Conservation (phyloP, 1,140 invertebrate genomes). For the Chrysopa pallens region DNA sequence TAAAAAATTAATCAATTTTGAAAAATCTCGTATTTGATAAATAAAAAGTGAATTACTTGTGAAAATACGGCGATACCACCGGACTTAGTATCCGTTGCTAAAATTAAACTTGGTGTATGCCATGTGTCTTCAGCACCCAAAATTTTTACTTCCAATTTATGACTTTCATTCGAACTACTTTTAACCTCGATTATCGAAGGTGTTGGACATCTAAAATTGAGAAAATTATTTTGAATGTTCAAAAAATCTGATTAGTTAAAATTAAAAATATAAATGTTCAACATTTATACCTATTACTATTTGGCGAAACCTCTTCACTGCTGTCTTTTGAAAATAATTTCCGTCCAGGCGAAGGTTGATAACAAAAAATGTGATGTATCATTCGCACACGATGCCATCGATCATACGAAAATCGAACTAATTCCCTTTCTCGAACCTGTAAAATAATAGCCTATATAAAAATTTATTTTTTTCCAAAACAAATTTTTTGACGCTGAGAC, state of each 20-base stretch:
- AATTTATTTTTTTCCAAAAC: too few species aligned
- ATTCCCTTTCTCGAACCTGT: slow-evolving; percentile 56
- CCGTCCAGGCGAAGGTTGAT: slow-evolving; percentile 62
- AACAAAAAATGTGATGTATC: slow-evolving; percentile 75
- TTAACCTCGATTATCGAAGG: slow-evolving; percentile 34
- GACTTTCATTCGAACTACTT: slow-evolving; percentile 42
- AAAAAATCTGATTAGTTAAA: slow-evolving; percentile 1
- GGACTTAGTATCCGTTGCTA: slow-evolving; percentile 40
- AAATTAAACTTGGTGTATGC: slow-evolving; percentile 62
- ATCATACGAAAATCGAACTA: slow-evolving; percentile 65
- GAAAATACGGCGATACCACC: slow-evolving; percentile 63
- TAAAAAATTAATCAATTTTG: slow-evolving; percentile 5
- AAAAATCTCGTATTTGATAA: neutral
- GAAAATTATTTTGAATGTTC: neutral
- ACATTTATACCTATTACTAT: slow-evolving; percentile 29
- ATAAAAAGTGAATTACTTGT: slow-evolving; percentile 33
- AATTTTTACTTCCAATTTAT: slow-evolving; percentile 52
- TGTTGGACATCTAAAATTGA: slow-evolving; percentile 11
- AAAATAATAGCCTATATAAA: too few species aligned
- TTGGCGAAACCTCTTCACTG: slow-evolving; percentile 24
- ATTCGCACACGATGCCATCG: slow-evolving; percentile 66
- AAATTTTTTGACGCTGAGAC: too few species aligned
- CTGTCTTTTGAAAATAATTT: slow-evolving; percentile 57
- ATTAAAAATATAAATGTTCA: slow-evolving; percentile 1
- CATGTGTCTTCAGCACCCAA: slow-evolving; percentile 68